A percentile compares a stretch with the other conserved stretches of the same genome.
Evolutionary conservation across 2,888 invertebrate species (phyloP).

Genomic region (Agrochola lychnidis): DNA sequence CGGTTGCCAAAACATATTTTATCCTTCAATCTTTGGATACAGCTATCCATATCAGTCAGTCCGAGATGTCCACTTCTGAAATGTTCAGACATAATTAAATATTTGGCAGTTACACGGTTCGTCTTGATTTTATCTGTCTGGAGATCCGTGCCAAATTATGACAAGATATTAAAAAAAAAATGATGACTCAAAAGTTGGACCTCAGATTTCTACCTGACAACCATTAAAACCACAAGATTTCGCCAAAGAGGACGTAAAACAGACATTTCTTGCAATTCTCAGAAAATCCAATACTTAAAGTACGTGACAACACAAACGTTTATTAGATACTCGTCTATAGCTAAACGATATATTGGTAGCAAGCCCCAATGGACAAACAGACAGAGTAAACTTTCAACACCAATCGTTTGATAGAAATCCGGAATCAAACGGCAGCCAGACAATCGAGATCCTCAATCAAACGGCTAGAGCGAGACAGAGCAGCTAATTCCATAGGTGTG

Average conservation of each 20-base stretch:
- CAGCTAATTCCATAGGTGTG: constrained; percentile 65
- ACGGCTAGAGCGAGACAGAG: constrained; percentile 70
- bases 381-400: constrained; percentile 80
- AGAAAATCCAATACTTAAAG: constrained; percentile 50
- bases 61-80: constrained; percentile 25
- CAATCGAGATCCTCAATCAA: constrained; percentile 85
- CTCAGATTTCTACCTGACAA: constrained; percentile 27
- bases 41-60: constrained; percentile 32
- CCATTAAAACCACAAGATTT: constrained; percentile 15
- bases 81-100: constrained; percentile 32
- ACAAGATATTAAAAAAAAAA: constrained; percentile 12
- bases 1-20: constrained; percentile 26
- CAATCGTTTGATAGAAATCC: constrained; percentile 83
- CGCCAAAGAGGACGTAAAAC: constrained; percentile 16
- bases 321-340: constrained; percentile 57
- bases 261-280: constrained; percentile 40
- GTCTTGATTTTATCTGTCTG: constrained; percentile 45
- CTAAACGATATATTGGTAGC: constrained; percentile 65
- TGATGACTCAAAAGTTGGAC: constrained; percentile 6
- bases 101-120: constrained; percentile 29
- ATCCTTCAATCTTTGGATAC: constrained; percentile 26
- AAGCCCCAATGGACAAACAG: constrained; percentile 74
- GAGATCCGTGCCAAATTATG: constrained; percentile 51
- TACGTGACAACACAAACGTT: constrained; percentile 38
- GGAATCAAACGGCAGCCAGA: constrained; percentile 80